Conservation (phyloP, 2,113 vertebrate species). For the Tychaedon coryphoeus region DNA sequence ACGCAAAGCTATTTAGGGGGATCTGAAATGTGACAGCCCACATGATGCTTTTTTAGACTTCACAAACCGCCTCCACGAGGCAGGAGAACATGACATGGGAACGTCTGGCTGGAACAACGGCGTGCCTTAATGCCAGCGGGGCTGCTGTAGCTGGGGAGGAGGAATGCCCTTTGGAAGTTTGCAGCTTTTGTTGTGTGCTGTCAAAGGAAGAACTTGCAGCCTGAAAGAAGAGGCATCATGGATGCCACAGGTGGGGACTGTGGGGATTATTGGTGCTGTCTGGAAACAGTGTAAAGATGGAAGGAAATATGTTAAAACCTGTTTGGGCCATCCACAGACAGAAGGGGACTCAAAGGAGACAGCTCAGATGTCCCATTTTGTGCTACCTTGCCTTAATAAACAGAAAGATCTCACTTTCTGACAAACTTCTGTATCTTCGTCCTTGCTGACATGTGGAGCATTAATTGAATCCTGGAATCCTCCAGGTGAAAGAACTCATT, state of each 20-base stretch:
- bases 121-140: rapidly evolving
- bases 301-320: background rate
- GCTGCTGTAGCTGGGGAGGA: background rate
- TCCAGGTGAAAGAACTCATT: background rate
- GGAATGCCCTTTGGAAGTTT: background rate
- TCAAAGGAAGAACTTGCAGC: background rate
- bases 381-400: background rate
- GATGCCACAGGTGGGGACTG: background rate
- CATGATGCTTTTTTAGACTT: slow-evolving; percentile 17
- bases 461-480: background rate
- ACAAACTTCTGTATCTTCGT: background rate
- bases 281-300: background rate
- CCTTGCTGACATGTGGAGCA: background rate
- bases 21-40: slow-evolving; percentile 22
- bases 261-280: background rate
- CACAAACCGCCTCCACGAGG: background rate
- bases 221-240: background rate
- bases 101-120: background rate
- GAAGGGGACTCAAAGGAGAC: background rate
- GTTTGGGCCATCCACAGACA: background rate
- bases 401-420: background rate
- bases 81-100: background rate
- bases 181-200: background rate
- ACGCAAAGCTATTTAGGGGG: background rate
- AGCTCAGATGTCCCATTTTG: background rate